These are phyloP conservation scores for Galleria mellonella DNA, from an alignment of 1,140 invertebrate genomes.

Conservation along the genomic window DNA sequence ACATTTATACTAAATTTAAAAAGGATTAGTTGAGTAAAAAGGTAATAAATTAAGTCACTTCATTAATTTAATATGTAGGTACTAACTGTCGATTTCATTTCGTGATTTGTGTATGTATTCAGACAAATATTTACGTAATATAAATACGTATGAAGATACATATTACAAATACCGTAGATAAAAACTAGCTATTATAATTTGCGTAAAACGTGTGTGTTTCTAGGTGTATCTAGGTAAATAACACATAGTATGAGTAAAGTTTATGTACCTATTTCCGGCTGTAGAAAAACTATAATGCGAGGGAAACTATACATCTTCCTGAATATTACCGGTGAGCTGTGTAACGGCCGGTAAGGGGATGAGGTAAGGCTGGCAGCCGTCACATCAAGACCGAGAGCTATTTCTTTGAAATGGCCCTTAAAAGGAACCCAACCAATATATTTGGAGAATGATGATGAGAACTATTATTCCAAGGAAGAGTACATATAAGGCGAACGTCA, in stretches of 20 bases:
- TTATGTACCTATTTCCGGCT: neutral
- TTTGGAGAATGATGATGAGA: conserved; percentile 10
- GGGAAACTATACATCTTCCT: conserved; percentile 3
- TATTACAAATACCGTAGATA: no score
- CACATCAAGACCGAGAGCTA: conserved; percentile 11
- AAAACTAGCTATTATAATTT: no score
- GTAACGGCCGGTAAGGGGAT: conserved; percentile 8
- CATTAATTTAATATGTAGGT: no score
- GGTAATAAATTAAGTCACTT: no score
- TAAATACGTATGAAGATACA: no score
- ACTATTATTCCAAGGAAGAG: conserved; percentile 9
- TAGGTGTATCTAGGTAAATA: neutral
- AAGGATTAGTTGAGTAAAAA: no score
- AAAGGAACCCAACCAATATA: conserved; percentile 13
- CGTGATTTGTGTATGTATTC: no score
- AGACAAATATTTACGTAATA: no score
- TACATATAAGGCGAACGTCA: conserved; percentile 20
- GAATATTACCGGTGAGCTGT: conserved; percentile 4
- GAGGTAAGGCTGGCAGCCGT: conserved; percentile 8
- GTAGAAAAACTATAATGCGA: neutral
- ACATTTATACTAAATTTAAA: no score
- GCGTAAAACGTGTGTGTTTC: no score
- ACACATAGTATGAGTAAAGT: neutral
- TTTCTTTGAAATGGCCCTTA: conserved; percentile 11
- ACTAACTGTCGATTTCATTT: no score